These are phyloP conservation scores for Mesochorus sp. DNA, from an alignment of 2,888 invertebrate species.

Conservation along the genomic window DNA sequence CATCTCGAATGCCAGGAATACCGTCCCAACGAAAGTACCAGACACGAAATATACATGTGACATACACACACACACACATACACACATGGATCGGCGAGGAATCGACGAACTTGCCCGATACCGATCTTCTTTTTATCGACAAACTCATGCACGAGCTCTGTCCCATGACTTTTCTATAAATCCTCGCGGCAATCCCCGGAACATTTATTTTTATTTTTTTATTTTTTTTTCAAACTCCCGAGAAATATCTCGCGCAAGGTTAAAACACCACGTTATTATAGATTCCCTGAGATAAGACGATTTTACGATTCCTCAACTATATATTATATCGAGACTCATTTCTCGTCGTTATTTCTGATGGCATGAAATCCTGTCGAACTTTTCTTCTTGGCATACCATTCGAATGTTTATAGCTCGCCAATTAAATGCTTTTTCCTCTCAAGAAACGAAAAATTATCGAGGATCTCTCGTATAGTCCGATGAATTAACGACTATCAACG, in stretches of 20 bases:
- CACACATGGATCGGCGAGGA: slow-evolving; percentile 49
- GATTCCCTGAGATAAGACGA: slow-evolving; percentile 70
- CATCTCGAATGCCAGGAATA: slow-evolving; percentile 75
- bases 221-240: slow-evolving; percentile 71
- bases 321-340: background rate
- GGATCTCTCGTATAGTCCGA: slow-evolving; percentile 3
- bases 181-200: slow-evolving; percentile 5
- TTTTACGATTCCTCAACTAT: slow-evolving; percentile 71
- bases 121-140: slow-evolving; percentile 79
- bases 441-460: slow-evolving; percentile 57
- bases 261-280: slow-evolving; percentile 59
- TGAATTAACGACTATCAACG: slow-evolving; percentile 33
- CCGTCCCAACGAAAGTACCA: slow-evolving; percentile 62
- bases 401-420: slow-evolving; percentile 63
- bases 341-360: slow-evolving; percentile 64
- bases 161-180: slow-evolving; percentile 40
- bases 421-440: slow-evolving; percentile 80
- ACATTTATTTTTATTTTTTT: background rate
- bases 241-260: slow-evolving; percentile 17
- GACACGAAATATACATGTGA: slow-evolving; percentile 38
- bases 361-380: slow-evolving; percentile 75
- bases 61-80: slow-evolving; percentile 3
- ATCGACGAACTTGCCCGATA: slow-evolving; percentile 76
- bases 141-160: slow-evolving; percentile 70
- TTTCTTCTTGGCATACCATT: slow-evolving; percentile 56